A percentile compares a stretch with the other conserved stretches of the same genome.
Evolutionary conservation across 2,113 vertebrate genomes (phyloP).

Genomic region (Lasiurus cinereus): DNA sequence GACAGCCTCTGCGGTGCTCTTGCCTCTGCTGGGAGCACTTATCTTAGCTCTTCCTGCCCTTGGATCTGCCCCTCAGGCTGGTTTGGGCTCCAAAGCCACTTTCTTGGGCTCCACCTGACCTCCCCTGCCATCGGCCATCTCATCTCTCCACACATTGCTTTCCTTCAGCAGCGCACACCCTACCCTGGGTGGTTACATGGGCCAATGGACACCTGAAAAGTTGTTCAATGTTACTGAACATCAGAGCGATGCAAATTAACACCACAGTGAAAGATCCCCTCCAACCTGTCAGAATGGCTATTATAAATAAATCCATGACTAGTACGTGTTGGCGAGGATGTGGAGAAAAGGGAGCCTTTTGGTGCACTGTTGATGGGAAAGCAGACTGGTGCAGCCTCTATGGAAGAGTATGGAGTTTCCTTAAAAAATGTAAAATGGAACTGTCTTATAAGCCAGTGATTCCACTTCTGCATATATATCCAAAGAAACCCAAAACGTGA

Average conservation of each 20-base stretch:
- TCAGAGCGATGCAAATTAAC: not conserved
- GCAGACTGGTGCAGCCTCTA: not conserved
- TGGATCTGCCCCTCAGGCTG: not conserved
- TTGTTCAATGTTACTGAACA: not conserved
- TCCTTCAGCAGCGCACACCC: not conserved
- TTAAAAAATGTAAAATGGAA: not conserved
- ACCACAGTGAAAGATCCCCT: not conserved
- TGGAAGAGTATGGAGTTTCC: not conserved
- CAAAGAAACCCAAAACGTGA: not conserved
- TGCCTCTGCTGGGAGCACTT: not conserved
- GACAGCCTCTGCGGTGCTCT: not conserved
- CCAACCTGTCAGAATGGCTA: not conserved
- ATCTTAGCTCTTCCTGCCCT: not conserved
- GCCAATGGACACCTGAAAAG: not conserved
- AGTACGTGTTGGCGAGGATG: not conserved
- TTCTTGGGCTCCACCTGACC: not conserved
- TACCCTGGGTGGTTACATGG: not conserved
- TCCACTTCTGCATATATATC: not conserved
- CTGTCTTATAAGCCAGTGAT: not conserved
- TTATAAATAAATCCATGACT: not conserved
- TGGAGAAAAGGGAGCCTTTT: not conserved
- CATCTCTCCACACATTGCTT: not conserved
- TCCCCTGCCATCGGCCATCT: rapidly evolving
- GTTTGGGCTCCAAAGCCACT: not conserved
- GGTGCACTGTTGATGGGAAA: not conserved